A percentile compares a stretch with the other conserved stretches of the same genome.
These are phyloP conservation scores for Chaetorhynchus papuensis DNA, from an alignment of 2,113 vertebrate genomes.

Conservation along the genomic window DNA sequence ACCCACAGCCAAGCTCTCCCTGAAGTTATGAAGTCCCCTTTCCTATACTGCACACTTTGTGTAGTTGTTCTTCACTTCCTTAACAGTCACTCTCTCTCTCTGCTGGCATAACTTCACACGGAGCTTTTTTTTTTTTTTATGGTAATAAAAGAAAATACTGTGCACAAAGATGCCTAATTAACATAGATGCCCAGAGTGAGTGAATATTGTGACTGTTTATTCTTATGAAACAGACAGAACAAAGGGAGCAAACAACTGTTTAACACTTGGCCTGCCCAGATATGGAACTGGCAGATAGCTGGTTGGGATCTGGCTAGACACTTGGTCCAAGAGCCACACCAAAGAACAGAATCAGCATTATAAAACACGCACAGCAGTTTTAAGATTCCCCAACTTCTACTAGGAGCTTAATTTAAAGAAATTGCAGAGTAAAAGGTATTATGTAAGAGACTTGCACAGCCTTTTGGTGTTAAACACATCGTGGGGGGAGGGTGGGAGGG, in stretches of 20 bases:
- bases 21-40: neutral
- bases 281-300: neutral
- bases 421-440: neutral
- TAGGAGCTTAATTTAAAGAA: neutral
- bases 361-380: neutral
- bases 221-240: neutral
- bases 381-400: neutral
- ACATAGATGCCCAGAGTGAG: neutral
- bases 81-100: neutral
- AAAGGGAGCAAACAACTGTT: neutral
- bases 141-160: neutral
- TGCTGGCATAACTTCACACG: neutral
- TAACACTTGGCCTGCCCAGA: neutral
- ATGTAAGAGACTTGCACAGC: neutral
- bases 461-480: neutral
- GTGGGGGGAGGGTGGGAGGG: neutral
- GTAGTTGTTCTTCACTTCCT: neutral
- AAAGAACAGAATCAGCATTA: neutral
- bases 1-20: neutral
- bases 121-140: neutral
- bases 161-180: slow-evolving; percentile 16
- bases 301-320: neutral
- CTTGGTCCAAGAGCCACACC: neutral
- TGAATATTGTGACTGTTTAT: neutral
- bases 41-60: neutral